Conservation (phyloP, 2,888 invertebrate genomes). For the Ommatoiulus sabulosus region DNA sequence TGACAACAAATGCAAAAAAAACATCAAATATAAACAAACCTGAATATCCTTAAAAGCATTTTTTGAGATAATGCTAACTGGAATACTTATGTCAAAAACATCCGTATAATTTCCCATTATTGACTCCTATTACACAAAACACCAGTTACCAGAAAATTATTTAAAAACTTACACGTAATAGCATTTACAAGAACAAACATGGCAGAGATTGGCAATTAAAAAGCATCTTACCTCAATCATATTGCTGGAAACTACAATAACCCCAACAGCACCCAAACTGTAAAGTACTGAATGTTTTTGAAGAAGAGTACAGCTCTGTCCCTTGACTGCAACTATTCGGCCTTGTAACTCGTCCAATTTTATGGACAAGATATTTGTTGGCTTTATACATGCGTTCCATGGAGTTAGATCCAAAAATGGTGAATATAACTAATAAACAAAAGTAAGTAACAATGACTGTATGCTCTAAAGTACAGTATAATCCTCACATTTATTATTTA, state of each 20-base stretch:
- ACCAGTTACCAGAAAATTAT: not conserved
- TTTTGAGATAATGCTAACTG: not conserved
- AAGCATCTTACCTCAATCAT: not conserved
- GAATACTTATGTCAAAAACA: not conserved
- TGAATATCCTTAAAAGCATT: not conserved
- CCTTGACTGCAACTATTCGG: not conserved
- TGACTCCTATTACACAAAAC: not conserved
- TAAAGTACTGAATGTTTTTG: not conserved
- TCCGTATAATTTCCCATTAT: not conserved
- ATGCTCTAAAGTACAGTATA: not conserved
- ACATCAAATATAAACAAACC: not conserved
- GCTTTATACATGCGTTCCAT: not conserved
- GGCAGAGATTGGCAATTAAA: not conserved
- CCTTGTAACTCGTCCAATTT: conserved; percentile 10
- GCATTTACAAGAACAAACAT: not conserved
- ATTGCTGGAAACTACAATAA: not conserved
- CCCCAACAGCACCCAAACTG: conserved; percentile 11
- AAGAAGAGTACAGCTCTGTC: not conserved
- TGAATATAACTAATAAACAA: not conserved
- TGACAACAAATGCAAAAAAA: not conserved
- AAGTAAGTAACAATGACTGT: no score
- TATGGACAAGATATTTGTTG: not conserved
- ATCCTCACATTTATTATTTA: not conserved
- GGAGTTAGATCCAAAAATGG: not conserved
- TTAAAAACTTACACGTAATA: not conserved